phyloP scores from a whole-genome alignment of 2,888 invertebrate genomes.

The Acrocera orbiculus region DNA sequence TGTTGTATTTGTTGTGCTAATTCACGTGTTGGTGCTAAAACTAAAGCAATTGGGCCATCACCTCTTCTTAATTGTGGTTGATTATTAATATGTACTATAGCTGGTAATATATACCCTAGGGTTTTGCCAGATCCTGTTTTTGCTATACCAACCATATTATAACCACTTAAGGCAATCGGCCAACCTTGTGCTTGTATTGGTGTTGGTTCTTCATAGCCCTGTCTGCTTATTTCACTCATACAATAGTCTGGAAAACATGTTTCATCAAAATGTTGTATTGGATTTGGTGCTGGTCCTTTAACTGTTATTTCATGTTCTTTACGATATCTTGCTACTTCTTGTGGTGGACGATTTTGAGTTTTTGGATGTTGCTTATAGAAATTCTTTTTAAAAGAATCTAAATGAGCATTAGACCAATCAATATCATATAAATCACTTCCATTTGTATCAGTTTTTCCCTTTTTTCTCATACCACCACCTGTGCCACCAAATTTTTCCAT shows the following conservation, averaged over 20 bases:
- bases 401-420: slow-evolving; percentile 36
- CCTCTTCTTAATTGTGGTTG: slow-evolving; percentile 56
- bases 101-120: slow-evolving; percentile 62
- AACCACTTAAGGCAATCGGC: slow-evolving; percentile 71
- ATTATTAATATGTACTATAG: slow-evolving; percentile 71
- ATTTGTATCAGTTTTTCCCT: too few relatives aligned
- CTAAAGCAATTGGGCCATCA: slow-evolving; percentile 69
- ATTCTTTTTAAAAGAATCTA: slow-evolving; percentile 64
- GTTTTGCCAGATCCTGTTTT: slow-evolving; percentile 74
- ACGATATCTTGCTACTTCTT: slow-evolving; percentile 53
- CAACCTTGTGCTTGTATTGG: slow-evolving; percentile 76
- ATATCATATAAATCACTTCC: slow-evolving; percentile 68
- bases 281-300: slow-evolving; percentile 55
- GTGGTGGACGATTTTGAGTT: slow-evolving; percentile 42
- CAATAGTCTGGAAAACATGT: slow-evolving; percentile 62
- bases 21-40: slow-evolving; percentile 64
- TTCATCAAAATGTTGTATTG: slow-evolving; percentile 63
- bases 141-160: slow-evolving; percentile 71
- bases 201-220: slow-evolving; percentile 60
- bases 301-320: slow-evolving; percentile 55
- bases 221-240: slow-evolving; percentile 41
- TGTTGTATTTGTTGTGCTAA: slow-evolving; percentile 66
- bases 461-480: slow-evolving; percentile 86
- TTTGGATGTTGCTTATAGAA: slow-evolving; percentile 61
- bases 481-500: slow-evolving; percentile 91